Evolutionary conservation across 2,113 vertebrate species (phyloP), one percentile per base, ranked within the genome.

Genomic region (Anoplopoma fimbria): DNA sequence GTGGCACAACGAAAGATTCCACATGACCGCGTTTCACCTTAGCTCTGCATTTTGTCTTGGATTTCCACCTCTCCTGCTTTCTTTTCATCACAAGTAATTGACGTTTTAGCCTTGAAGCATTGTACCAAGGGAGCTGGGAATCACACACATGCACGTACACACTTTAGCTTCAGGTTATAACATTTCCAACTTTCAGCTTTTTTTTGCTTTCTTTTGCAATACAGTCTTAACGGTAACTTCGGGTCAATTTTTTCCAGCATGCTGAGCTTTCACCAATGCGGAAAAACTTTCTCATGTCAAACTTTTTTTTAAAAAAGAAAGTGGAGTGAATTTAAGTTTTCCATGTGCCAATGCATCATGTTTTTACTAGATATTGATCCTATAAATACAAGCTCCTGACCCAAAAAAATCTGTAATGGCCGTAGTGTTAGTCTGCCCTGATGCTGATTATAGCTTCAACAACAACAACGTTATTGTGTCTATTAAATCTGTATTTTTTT

Each of bases 31-130:
- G 1, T 91, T 93, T 91, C 77, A 89, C 70, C 87, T 92, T 73
- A 87, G 81, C 81, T 87, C 55, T 69, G 82, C 83, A 84, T 90
- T 91, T 90, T 88, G 67, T 69, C 57, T 71, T 6, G 25, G 64
- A 21, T 38, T 57, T 8, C 58, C 31, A 4, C 21, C 42, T 67
- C 61, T 76, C 33, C 63, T 40, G 47, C 69, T 42, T 69, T 51
- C 69, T 77, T 81, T 89, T 90, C 75, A 85, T 89, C 63, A 57
- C 57, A 69, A 82, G 83, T 88, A 91, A 92, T 79, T 88, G 90
- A 89, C 61, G 14, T 80, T 86, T 90, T 74, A 61, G 84, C 78
- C 89, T 89, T 76, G 72, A 86, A 82, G 80, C 58, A 21, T 33
- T 67, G 73, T 23, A 78, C 85, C 76, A 21, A 33, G 75, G 91